Conservation (phyloP, 1,140 invertebrate species). For the Ostrea edulis region DNA sequence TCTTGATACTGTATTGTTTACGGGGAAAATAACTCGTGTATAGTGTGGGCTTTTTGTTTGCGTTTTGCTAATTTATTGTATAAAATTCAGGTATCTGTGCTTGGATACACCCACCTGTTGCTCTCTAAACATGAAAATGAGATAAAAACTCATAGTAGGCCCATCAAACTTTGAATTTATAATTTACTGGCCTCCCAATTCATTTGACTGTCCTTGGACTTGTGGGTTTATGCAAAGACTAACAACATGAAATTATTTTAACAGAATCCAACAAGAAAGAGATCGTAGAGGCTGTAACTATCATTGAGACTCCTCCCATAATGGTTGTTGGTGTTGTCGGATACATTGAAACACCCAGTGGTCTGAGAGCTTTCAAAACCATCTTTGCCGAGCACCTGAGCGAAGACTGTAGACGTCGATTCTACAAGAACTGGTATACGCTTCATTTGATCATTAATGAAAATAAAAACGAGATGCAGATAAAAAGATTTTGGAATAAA, state of each 20-base stretch:
- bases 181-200: no score
- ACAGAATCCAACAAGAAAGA: constrained; percentile 99
- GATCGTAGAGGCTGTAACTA: constrained; percentile 99
- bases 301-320: constrained; percentile 99
- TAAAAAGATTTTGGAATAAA: not conserved
- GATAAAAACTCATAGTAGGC: no score
- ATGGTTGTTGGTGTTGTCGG: constrained; percentile 98
- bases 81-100: no score
- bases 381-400: constrained; percentile 99
- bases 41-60: no score
- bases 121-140: no score
- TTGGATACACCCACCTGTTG: no score
- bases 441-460: not conserved
- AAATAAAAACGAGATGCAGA: not conserved
- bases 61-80: no score
- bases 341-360: constrained; percentile 99
- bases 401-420: constrained; percentile 97
- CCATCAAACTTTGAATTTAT: no score
- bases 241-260: constrained; percentile 58
- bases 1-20: not conserved
- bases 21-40: no score
- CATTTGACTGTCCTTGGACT: no score
- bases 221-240: no score
- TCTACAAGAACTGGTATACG: constrained; percentile 99
- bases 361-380: constrained; percentile 94